These are phyloP conservation scores for Drosophila pseudoobscura DNA, from an alignment of 1,140 invertebrate species.

Conservation along the genomic window DNA sequence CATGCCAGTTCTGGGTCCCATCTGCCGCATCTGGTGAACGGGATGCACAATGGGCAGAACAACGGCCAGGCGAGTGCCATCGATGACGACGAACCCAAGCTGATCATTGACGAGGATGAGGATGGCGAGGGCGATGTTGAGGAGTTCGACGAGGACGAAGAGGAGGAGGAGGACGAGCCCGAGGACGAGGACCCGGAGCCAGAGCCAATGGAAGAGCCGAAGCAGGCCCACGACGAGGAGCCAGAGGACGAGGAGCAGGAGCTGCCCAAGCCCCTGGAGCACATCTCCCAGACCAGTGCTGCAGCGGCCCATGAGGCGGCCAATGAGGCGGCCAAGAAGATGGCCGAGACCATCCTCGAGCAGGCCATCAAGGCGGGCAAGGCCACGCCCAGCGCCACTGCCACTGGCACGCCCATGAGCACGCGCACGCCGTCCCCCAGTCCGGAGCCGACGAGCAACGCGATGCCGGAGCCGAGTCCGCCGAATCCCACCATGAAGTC, in stretches of 20 bases:
- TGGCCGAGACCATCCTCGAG: slow-evolving; percentile 84
- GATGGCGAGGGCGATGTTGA: slow-evolving; percentile 85
- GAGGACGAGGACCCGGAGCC: slow-evolving; percentile 13
- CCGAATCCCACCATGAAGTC: slow-evolving; percentile 56
- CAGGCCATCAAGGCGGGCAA: slow-evolving; percentile 84
- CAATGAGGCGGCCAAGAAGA: slow-evolving; percentile 64
- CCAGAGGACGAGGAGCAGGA: neutral
- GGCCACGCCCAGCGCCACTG: too few relatives aligned
- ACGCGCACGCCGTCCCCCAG: slow-evolving; percentile 2
- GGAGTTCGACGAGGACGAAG: slow-evolving; percentile 86
- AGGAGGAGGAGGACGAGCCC: slow-evolving; percentile 33
- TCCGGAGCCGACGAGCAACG: neutral
- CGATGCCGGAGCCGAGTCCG: slow-evolving; percentile 24
- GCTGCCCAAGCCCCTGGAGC: slow-evolving; percentile 21
- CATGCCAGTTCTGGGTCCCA: neutral
- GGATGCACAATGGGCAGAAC: slow-evolving; percentile 18
- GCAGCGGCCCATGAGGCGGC: slow-evolving; percentile 64
- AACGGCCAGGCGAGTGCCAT: slow-evolving; percentile 11
- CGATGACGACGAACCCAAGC: slow-evolving; percentile 84
- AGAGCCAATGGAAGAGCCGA: neutral
- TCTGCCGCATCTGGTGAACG: too few relatives aligned
- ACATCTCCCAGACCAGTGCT: neutral
- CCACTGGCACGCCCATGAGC: neutral
- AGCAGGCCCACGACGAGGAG: neutral
- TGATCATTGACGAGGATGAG: slow-evolving; percentile 84